Base-by-base conservation (phyloP, 2,888 invertebrate genomes). In the Calephelis perditalis region DNA sequence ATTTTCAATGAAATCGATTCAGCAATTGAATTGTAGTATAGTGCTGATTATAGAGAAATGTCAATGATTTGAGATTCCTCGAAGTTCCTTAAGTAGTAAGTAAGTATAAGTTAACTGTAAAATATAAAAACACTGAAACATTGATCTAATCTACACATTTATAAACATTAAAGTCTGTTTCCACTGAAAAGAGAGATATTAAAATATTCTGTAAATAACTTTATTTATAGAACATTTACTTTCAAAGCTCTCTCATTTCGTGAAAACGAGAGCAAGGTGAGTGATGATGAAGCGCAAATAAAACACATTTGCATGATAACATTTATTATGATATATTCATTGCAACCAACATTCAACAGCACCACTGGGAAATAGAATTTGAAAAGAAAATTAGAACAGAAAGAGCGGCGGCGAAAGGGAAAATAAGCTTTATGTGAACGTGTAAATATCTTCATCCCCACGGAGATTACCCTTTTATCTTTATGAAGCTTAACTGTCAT, bases 261-360 rank as follows among this genome's bases (percentile, higher is more conserved):
- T 11, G 35, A 9, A 49, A 9, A 56, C 40, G n/a, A 35, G 35
- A 12, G 4, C 37, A 15, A 57, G 64, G 66, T 71, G 67, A 67
- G 65, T 63, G 66, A 74, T 63, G 66, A 74, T 71, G 76, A 78
- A 84, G 83, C 79, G 77, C 81, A 84, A 89, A 88, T 83, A 88
- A 90, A 89, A 88, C 83, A 85, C 86, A 73, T 73, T 81, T 73
- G 75, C 79, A 73, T 71, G 75, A 69, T 68, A 84, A 86, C 82
- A 86, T 90, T 90, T 90, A 89, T 90, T 90, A 76, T 71, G 71
- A 74, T 72, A 81, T 78, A 72, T 78, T 76, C 67, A 70, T 71
- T 67, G 74, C 72, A 72, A 74, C 70, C 40, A 35, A 56, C 60
- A 35, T 54, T 54, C 59, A 59, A 35, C 12, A 60, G 40, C 56